Base-by-base conservation (phyloP, 2,797 vertebrate species). In the Syncerus caffer region DNA sequence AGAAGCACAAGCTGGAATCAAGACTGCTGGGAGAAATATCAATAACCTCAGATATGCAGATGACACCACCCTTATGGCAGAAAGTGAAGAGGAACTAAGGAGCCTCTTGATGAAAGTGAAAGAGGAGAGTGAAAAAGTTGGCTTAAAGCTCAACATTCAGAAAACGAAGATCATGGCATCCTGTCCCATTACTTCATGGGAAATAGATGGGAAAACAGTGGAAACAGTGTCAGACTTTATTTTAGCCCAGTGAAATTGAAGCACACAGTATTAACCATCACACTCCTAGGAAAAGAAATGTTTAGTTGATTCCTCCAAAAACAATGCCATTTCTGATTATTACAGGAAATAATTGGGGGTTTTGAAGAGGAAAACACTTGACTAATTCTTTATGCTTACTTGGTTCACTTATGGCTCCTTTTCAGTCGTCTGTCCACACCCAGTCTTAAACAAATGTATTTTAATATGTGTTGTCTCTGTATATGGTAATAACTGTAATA, bases 401-500 rank as follows among this genome's bases (percentile, higher is more conserved):
- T 87, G 53, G 17, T 50, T 95, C 14, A 74, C 45, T 93, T 82
- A 57, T 34, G 62, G 34, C 34, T 78, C 25, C 38, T 87, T 91
- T 42, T 58, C 23, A 76, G 29, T 12, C 45, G 92, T 86, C 19
- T 84, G 42, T 82, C 62, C 62, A 31, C 1, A 45, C 14, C 15
- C 45, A 67, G 15, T 76, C 42, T 83, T 64, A 83, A 89, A 71
- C 47, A 91, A 64, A 55, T 87, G 15, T 51, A 84, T 87, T 84
- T 29, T 91, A 90, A 50, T 84, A 92, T 71, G 64, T 57, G 57
- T 58, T 89, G 93, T 94, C n/a, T 82, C 31, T 89, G 19, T 21
- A 80, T 95, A 79, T 55, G 45, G 57, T 84, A 80, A 96, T 83
- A 55, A 53, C 57, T 91, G 29, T 85, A 96, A 94, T 80, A 47